phyloP scores from a whole-genome alignment of 2,888 invertebrate species.

The Yponomeuta evonymella region DNA sequence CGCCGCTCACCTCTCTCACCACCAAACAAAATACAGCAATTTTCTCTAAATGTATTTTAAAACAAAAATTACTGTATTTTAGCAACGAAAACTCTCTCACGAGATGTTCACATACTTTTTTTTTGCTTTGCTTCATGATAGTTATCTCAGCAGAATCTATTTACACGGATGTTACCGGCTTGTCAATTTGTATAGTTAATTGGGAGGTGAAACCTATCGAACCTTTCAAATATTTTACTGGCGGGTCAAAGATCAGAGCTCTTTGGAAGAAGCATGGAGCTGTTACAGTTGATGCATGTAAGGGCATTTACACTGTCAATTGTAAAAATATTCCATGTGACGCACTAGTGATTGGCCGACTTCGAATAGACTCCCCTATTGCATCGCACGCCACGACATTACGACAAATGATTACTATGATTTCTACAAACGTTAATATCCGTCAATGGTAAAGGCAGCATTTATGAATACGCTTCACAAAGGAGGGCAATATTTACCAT shows the following conservation, averaged over 20 bases:
- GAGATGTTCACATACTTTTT: not conserved
- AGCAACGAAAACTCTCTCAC: not conserved
- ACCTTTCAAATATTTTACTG: not conserved
- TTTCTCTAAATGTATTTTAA: conserved; percentile 1
- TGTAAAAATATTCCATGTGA: conserved; percentile 28
- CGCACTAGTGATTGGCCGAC: conserved; percentile 33
- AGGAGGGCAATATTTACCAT: not conserved
- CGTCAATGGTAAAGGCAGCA: conserved; percentile 1
- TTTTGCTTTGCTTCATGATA: conserved; percentile 5
- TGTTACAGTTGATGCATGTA: conserved; percentile 17
- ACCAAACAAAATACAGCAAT: conserved; percentile 10
- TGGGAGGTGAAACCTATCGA: not conserved
- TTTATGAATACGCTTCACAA: conserved; percentile 6
- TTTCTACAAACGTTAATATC: conserved; percentile 14
- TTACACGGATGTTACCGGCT: not conserved
- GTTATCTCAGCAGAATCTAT: not conserved
- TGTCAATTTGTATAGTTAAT: conserved; percentile 6
- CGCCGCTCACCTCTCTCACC: not conserved
- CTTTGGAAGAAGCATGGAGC: conserved; percentile 15
- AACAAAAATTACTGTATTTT: conserved; percentile 12
- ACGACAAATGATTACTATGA: conserved; percentile 25
- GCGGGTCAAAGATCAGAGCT: conserved; percentile 12
- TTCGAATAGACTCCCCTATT: conserved; percentile 26
- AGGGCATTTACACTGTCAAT: conserved; percentile 36
- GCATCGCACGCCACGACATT: conserved; percentile 5